Percentiles rank a stretch among this genome's conserved stretches.
These are phyloP conservation scores for Leptinotarsa undecemlineata DNA, from an alignment of 1,140 invertebrate genomes.

Conservation along the genomic window DNA sequence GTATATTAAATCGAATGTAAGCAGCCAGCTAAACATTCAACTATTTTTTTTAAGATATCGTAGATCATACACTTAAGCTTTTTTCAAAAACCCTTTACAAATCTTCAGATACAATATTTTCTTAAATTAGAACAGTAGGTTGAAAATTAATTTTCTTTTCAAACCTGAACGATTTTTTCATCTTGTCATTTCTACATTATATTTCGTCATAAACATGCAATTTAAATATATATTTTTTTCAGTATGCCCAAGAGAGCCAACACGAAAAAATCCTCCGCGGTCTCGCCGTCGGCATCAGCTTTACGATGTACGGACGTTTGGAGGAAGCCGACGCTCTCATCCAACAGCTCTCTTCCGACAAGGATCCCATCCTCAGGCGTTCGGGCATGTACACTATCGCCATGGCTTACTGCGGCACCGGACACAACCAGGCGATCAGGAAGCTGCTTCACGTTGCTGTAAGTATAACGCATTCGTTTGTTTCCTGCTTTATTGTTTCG, in stretches of 20 bases:
- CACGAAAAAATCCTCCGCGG: conserved; percentile 98
- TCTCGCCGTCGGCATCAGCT: conserved; percentile 91
- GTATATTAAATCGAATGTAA: no score
- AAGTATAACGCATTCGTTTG: conserved; percentile 57
- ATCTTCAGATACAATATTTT: no score
- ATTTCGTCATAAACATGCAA: no score
- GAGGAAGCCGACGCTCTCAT: conserved; percentile 97
- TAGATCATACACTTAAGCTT: no score
- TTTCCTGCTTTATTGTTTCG: background rate
- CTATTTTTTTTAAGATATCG: no score
- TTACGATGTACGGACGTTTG: conserved; percentile 95
- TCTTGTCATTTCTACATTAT: no score
- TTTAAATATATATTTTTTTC: conserved; percentile 25
- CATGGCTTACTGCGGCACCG: conserved; percentile 98
- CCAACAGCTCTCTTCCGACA: conserved; percentile 80
- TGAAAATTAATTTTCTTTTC: no score
- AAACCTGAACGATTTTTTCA: no score
- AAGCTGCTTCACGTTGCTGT: conserved; percentile 95
- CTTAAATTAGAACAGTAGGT: no score
- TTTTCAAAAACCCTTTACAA: no score
- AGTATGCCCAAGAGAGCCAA: conserved; percentile 79
- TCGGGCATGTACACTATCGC: conserved; percentile 98
- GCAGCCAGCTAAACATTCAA: no score
- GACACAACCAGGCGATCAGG: conserved; percentile 94
- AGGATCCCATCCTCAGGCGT: conserved; percentile 84